These are phyloP conservation scores for Eonycteris spelaea DNA, from an alignment of 2,113 vertebrate species.

Conservation along the genomic window DNA sequence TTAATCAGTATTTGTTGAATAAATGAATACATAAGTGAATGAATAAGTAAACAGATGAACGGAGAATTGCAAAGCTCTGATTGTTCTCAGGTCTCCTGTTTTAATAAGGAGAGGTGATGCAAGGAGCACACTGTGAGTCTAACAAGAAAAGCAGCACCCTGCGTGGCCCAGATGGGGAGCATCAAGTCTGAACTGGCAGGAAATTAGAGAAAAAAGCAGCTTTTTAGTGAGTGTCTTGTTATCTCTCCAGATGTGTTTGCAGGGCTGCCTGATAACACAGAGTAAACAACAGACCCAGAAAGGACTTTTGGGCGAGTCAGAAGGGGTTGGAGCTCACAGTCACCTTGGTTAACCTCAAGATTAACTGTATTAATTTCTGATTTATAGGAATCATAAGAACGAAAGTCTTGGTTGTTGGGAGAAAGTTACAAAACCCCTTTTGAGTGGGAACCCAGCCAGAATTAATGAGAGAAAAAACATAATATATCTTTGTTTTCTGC, in stretches of 20 bases:
- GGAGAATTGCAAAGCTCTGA: neutral
- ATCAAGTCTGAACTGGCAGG: neutral
- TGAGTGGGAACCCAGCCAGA: conserved; percentile 26
- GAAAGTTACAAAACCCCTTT: conserved; percentile 36
- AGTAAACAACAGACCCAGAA: conserved; percentile 6
- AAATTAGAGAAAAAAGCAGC: neutral
- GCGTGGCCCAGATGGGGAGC: neutral
- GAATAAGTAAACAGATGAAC: conserved; percentile 40
- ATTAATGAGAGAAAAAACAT: conserved; percentile 1
- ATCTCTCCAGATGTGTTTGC: neutral
- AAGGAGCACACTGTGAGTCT: neutral
- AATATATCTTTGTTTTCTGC: neutral
- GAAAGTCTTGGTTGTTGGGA: neutral
- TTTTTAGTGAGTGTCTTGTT: neutral
- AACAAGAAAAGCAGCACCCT: neutral
- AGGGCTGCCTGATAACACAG: neutral
- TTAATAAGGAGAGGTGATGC: neutral
- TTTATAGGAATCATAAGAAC: conserved; percentile 40
- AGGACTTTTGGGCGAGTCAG: conserved; percentile 31
- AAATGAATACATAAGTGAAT: conserved; percentile 67
- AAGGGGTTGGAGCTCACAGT: neutral
- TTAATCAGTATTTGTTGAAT: conserved; percentile 71
- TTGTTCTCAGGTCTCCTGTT: neutral
- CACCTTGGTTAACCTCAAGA: neutral
- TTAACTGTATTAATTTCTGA: conserved; percentile 18